These are phyloP conservation scores for Leptothorax acervorum DNA, from an alignment of 2,888 invertebrate genomes.

Conservation along the genomic window DNA sequence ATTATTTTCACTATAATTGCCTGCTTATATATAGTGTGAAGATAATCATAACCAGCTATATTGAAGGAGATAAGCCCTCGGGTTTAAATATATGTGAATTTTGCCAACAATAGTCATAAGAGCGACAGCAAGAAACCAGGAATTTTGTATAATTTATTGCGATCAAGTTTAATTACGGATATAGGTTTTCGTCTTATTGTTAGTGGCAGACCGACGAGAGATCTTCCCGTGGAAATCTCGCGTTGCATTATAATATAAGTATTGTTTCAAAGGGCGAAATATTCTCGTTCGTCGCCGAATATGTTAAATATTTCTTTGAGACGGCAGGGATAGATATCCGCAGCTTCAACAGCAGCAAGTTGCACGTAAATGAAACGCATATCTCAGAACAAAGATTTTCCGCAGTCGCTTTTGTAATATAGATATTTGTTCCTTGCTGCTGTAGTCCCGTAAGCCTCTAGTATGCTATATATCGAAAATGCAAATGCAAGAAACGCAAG, in stretches of 20 bases:
- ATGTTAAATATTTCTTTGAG: conserved; percentile 54
- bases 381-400: conserved; percentile 47
- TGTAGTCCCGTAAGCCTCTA: conserved; percentile 19
- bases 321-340: conserved; percentile 26
- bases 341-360: conserved; percentile 39
- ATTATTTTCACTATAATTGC: background rate
- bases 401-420: conserved; percentile 45
- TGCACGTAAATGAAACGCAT: conserved; percentile 55
- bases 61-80: background rate
- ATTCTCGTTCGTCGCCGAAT: conserved; percentile 40
- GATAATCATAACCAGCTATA: background rate
- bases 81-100: background rate
- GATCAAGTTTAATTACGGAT: conserved; percentile 18
- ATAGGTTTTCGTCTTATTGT: background rate
- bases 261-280: conserved; percentile 42
- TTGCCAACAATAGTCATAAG: background rate
- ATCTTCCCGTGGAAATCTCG: conserved; percentile 26
- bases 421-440: conserved; percentile 43
- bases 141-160: conserved; percentile 16
- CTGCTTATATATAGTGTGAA: background rate
- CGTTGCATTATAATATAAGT: conserved; percentile 15
- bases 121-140: background rate
- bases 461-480: conserved; percentile 33
- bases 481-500: conserved; percentile 35
- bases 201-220: background rate